phyloP scores from a whole-genome alignment of 2,113 vertebrate species.

The Aix galericulata region DNA sequence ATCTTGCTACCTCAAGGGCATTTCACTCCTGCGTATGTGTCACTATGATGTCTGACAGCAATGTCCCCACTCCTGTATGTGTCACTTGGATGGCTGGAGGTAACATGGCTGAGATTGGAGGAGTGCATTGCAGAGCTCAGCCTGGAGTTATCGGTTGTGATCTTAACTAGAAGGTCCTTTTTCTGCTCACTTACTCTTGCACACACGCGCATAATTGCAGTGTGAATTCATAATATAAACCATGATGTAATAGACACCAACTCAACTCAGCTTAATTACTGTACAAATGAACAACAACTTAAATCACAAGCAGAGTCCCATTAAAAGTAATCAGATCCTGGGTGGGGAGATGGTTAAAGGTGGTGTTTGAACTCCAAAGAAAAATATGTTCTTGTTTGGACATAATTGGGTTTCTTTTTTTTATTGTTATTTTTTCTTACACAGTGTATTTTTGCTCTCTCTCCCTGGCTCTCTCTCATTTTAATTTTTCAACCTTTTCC shows the following conservation, averaged over 20 bases:
- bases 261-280: constrained; percentile 71
- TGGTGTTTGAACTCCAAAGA: constrained; percentile 64
- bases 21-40: not conserved
- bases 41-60: not conserved
- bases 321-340: constrained; percentile 76
- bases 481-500: constrained; percentile 70
- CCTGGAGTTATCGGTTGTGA: not conserved
- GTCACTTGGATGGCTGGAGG: not conserved
- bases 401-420: constrained; percentile 61
- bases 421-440: constrained; percentile 65
- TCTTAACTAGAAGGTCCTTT: constrained; percentile 69
- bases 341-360: constrained; percentile 69
- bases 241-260: constrained; percentile 71
- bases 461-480: constrained; percentile 28
- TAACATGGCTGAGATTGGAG: not conserved
- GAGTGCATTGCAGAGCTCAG: not conserved
- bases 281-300: constrained; percentile 75
- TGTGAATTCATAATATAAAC: constrained; percentile 70
- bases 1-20: not conserved
- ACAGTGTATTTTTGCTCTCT: constrained; percentile 47
- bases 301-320: constrained; percentile 69
- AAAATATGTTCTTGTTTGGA: constrained; percentile 69
- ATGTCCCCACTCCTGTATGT: not conserved
- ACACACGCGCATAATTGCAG: constrained; percentile 64
- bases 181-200: constrained; percentile 65